Conservation (phyloP, 2,797 vertebrate species). For the Pyrocephalus nanus region DNA sequence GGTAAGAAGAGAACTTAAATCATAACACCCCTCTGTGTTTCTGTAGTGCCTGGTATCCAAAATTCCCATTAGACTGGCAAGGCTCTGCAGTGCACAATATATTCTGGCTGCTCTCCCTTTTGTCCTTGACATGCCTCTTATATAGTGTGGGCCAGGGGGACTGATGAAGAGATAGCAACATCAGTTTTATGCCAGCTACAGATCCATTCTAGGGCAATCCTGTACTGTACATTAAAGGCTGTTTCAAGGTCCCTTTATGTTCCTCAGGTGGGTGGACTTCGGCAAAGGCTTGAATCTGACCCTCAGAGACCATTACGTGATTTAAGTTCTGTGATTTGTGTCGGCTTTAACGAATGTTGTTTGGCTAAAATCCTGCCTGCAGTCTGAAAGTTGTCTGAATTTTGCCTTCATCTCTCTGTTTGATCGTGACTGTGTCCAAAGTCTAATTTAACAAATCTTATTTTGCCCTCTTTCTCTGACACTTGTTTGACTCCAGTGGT, state of each 20-base stretch:
- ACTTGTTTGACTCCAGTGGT: neutral
- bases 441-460: neutral
- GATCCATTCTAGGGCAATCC: constrained; percentile 3
- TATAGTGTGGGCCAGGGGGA: constrained; percentile 6
- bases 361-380: neutral
- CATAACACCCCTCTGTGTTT: neutral
- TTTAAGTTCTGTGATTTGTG: neutral
- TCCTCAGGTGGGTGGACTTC: neutral
- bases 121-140: constrained; percentile 33
- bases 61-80: neutral
- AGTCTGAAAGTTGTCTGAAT: neutral
- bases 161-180: constrained; percentile 43
- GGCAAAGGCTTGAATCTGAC: neutral
- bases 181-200: constrained; percentile 27
- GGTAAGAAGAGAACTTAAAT: neutral
- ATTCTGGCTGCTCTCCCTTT: constrained; percentile 31
- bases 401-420: neutral
- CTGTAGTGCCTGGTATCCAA: constrained; percentile 23
- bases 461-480: neutral
- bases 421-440: neutral
- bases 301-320: neutral
- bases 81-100: neutral
- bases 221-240: constrained; percentile 27
- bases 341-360: neutral
- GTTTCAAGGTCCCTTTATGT: constrained; percentile 31